These are phyloP conservation scores for Vulpes vulpes DNA, from an alignment of 2,113 vertebrate genomes.

Conservation along the genomic window DNA sequence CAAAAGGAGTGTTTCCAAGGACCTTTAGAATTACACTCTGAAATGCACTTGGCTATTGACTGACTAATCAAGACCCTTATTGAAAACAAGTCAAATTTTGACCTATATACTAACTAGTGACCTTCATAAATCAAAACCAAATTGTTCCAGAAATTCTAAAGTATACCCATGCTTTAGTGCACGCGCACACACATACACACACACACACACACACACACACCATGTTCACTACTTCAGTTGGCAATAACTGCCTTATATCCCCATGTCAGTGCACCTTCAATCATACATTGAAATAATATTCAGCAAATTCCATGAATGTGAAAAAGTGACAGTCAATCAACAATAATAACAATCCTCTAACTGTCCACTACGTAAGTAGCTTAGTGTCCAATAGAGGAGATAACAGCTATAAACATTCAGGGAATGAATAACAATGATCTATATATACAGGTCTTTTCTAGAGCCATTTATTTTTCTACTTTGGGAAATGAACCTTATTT, in stretches of 20 bases:
- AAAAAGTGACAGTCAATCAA: background rate
- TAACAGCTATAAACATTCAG: background rate
- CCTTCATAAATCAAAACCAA: conserved; percentile 22
- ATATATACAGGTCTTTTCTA: background rate
- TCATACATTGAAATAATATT: background rate
- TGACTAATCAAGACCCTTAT: background rate
- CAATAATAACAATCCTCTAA: background rate
- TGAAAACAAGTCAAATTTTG: conserved; percentile 61
- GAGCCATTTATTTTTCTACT: background rate
- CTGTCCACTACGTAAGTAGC: background rate
- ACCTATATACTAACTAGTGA: conserved; percentile 26
- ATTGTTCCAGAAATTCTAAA: background rate
- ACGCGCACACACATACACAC: background rate
- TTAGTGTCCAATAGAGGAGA: background rate
- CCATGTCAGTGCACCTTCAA: background rate
- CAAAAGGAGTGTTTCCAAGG: background rate
- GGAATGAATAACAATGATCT: background rate
- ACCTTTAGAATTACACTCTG: background rate
- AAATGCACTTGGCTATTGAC: background rate
- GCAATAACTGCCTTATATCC: background rate
- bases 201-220: background rate
- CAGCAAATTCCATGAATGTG: background rate
- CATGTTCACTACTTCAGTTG: background rate
- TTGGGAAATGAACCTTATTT: background rate
- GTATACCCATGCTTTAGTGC: background rate